phyloP scores from a whole-genome alignment of 2,888 invertebrate species.

The Eledona agricola region DNA sequence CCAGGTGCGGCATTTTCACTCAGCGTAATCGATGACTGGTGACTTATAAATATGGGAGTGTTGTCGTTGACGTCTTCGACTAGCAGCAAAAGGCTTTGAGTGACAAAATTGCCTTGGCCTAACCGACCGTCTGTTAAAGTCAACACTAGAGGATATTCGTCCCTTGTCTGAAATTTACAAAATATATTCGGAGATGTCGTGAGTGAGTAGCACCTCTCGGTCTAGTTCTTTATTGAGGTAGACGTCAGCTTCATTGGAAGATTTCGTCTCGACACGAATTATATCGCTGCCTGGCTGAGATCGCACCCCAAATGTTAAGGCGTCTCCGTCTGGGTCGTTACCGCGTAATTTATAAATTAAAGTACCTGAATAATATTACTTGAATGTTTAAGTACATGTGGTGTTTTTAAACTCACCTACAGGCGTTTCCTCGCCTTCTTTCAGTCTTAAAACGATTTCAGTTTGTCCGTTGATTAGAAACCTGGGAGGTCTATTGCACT shows the following conservation, averaged over 20 bases:
- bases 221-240: slow-evolving; percentile 89
- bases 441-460: slow-evolving; percentile 88
- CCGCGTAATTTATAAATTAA: slow-evolving; percentile 84
- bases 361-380: slow-evolving; percentile 74
- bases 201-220: slow-evolving; percentile 74
- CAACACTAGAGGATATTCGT: slow-evolving; percentile 88
- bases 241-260: slow-evolving; percentile 84
- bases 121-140: slow-evolving; percentile 89
- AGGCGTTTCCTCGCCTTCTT: slow-evolving; percentile 87
- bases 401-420: slow-evolving; percentile 71
- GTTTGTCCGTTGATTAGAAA: slow-evolving; percentile 89
- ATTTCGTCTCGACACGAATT: slow-evolving; percentile 82
- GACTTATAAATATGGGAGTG: slow-evolving; percentile 86
- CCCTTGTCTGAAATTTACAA: slow-evolving; percentile 71
- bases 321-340: slow-evolving; percentile 86
- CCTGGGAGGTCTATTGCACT: slow-evolving; percentile 82
- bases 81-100: slow-evolving; percentile 85
- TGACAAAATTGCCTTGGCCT: slow-evolving; percentile 87
- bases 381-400: not conserved
- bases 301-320: slow-evolving; percentile 81
- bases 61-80: slow-evolving; percentile 95
- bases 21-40: slow-evolving; percentile 82
- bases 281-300: slow-evolving; percentile 84
- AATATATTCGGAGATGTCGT: too few relatives aligned
- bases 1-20: slow-evolving; percentile 82